Conservation (phyloP, 2,888 invertebrate species). For the Gryllus longicercus region DNA sequence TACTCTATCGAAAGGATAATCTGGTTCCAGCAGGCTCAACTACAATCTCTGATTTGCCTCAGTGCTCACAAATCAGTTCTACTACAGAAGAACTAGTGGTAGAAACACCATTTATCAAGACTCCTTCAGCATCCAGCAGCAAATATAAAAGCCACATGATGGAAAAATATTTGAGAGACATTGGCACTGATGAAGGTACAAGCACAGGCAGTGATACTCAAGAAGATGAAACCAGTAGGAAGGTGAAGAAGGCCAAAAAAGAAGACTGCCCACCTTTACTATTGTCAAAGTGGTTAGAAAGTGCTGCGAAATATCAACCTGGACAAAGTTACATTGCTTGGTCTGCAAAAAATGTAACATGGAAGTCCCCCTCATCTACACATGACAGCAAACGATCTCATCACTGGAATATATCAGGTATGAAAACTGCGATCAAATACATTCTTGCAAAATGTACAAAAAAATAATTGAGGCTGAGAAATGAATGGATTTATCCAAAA, state of each 20-base stretch:
- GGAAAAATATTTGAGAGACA: conserved; percentile 56
- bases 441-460: too few relatives aligned
- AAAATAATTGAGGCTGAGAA: too few relatives aligned
- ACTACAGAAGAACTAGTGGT: conserved; percentile 46
- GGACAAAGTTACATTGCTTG: conserved; percentile 68
- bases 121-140: conserved; percentile 41
- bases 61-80: conserved; percentile 49
- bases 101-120: conserved; percentile 43
- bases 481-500: too few relatives aligned
- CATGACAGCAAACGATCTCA: conserved; percentile 21
- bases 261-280: conserved; percentile 47
- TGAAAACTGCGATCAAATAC: neutral
- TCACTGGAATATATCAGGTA: conserved; percentile 23
- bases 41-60: conserved; percentile 38
- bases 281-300: conserved; percentile 71
- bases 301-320: conserved; percentile 69
- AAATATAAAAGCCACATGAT: conserved; percentile 59
- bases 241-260: conserved; percentile 11
- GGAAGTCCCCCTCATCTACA: conserved; percentile 19
- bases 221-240: neutral
- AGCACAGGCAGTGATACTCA: neutral
- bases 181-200: neutral
- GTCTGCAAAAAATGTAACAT: conserved; percentile 41
- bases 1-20: conserved; percentile 40
- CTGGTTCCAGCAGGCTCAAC: neutral